Percentiles rank a stretch among this genome's conserved stretches.
phyloP scores from a whole-genome alignment of 2,113 vertebrate genomes.

The Zingel zingel region DNA sequence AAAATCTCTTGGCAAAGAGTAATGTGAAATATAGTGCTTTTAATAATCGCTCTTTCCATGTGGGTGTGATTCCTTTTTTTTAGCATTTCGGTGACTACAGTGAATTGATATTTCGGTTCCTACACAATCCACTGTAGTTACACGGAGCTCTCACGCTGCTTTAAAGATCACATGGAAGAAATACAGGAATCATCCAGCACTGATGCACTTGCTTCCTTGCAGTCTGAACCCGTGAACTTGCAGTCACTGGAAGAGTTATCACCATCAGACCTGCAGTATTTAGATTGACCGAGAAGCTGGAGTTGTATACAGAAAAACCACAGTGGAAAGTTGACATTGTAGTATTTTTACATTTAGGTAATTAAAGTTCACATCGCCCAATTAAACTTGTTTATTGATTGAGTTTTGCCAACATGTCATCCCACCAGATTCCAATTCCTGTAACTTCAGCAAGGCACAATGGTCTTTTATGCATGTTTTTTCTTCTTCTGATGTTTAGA shows the following conservation, averaged over 20 bases:
- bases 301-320: conserved; percentile 11
- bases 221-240: not conserved
- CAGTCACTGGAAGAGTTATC: not conserved
- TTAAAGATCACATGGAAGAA: not conserved
- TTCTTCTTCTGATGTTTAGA: not conserved
- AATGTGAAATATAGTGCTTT: conserved; percentile 19
- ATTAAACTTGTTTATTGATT: not conserved
- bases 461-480: not conserved
- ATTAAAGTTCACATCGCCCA: not conserved
- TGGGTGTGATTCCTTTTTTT: not conserved
- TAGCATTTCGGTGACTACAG: not conserved
- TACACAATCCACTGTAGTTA: not conserved
- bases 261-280: conserved; percentile 19
- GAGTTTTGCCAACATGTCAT: not conserved
- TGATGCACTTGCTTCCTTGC: not conserved
- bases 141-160: not conserved
- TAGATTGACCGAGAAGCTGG: not conserved
- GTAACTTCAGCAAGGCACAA: not conserved
- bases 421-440: not conserved
- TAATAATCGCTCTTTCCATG: not conserved
- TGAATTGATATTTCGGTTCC: not conserved
- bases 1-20: conserved; percentile 32
- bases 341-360: conserved; percentile 6
- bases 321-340: not conserved
- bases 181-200: not conserved